These are phyloP conservation scores for Ceryle rudis DNA, from an alignment of 2,797 vertebrate species.

Conservation along the genomic window DNA sequence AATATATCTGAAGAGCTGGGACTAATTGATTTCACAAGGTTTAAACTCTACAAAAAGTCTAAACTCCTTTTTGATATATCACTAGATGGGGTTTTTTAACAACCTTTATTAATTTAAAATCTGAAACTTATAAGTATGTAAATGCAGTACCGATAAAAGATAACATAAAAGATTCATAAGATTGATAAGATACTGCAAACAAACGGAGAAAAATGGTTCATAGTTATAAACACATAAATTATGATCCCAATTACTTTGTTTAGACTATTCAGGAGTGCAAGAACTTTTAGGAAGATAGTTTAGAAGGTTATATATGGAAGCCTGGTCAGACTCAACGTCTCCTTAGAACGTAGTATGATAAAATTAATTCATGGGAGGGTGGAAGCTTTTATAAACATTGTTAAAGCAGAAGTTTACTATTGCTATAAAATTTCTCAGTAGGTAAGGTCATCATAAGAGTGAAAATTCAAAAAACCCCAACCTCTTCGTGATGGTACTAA, in stretches of 20 bases:
- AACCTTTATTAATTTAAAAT: slow-evolving; percentile 46
- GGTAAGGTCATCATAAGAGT: not conserved
- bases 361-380: not conserved
- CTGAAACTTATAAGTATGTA: slow-evolving; percentile 26
- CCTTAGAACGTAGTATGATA: not conserved
- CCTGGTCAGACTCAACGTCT: not conserved
- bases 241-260: not conserved
- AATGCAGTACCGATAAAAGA: not conserved
- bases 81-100: not conserved
- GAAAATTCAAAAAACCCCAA: not conserved
- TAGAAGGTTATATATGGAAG: not conserved
- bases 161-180: slow-evolving; percentile 6
- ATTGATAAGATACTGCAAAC: slow-evolving; percentile 7
- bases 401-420: not conserved
- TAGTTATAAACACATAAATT: slow-evolving; percentile 22
- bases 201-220: not conserved
- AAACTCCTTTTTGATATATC: slow-evolving; percentile 14
- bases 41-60: not conserved
- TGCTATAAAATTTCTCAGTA: not conserved
- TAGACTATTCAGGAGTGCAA: not conserved
- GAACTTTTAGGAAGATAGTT: not conserved
- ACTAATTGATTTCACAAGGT: not conserved
- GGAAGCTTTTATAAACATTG: not conserved
- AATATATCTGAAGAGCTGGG: not conserved
- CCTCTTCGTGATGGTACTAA: not conserved